Evolutionary conservation across 1,140 invertebrate genomes (phyloP).

Genomic region (Chionoecetes opilio): DNA sequence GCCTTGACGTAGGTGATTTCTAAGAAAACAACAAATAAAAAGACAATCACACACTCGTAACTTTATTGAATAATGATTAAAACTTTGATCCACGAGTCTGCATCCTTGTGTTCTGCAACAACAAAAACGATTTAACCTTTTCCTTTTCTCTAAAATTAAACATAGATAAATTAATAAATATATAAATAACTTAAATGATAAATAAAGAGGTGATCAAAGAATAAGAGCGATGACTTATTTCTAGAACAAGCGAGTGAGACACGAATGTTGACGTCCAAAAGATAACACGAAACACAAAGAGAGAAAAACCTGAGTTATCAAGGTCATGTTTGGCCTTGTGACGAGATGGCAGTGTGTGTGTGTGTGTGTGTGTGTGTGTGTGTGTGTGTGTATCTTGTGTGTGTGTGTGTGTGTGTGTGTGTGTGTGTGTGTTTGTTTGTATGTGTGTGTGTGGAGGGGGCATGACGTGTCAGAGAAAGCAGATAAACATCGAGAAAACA

Average conservation of each 20-base stretch:
- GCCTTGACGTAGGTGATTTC: too few species aligned
- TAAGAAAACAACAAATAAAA: too few species aligned
- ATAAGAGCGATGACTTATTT: neutral
- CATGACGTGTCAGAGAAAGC: conserved; percentile 20
- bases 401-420: neutral
- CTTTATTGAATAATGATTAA: too few species aligned
- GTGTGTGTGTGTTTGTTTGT: neutral
- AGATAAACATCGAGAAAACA: neutral
- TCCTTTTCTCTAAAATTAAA: too few species aligned
- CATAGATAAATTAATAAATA: conserved; percentile 31
- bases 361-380: neutral
- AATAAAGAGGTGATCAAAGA: neutral
- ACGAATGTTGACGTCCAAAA: neutral
- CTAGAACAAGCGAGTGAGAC: neutral
- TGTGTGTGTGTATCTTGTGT: neutral
- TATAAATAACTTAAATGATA: conserved; percentile 3
- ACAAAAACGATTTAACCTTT: too few species aligned
- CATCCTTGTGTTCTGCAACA: too few species aligned
- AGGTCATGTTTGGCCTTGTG: conserved; percentile 39
- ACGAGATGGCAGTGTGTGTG: neutral
- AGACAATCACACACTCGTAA: too few species aligned
- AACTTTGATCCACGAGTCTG: too few species aligned
- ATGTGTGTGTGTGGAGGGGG: neutral
- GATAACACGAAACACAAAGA: conserved; percentile 20
- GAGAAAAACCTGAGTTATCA: conserved; percentile 39